These are phyloP conservation scores for Ictalurus punctatus DNA, from an alignment of 2,113 vertebrate species.

Conservation along the genomic window DNA sequence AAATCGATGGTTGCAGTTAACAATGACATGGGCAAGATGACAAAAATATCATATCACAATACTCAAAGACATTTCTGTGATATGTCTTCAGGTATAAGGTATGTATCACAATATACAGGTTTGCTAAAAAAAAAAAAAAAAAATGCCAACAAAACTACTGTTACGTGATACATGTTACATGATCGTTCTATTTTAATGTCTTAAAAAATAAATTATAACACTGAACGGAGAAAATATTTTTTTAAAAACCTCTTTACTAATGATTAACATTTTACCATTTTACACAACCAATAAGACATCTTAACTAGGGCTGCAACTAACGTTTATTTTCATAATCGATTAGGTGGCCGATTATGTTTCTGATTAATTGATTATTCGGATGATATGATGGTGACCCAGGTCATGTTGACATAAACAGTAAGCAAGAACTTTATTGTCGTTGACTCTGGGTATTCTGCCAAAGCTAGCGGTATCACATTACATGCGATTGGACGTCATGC, in stretches of 20 bases:
- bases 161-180: not conserved
- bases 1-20: not conserved
- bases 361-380: no score
- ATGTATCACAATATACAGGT: not conserved
- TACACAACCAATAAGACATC: not conserved
- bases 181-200: not conserved
- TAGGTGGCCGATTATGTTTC: no score
- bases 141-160: not conserved
- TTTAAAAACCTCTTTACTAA: not conserved
- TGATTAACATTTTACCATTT: not conserved
- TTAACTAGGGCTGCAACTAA: no score
- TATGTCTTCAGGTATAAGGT: not conserved
- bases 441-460: no score
- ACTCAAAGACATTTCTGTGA: not conserved
- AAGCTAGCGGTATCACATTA: no score
- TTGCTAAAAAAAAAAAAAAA: not conserved
- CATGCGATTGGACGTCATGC: no score
- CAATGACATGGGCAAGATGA: not conserved
- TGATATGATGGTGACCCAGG: no score
- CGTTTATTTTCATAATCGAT: no score
- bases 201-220: not conserved
- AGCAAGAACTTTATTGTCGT: no score
- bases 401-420: no score
- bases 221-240: not conserved
- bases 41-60: not conserved